Percentiles rank a stretch among this genome's conserved stretches.
Evolutionary conservation across 2,888 invertebrate genomes (phyloP).

Genomic region (Heliconius ismenius): DNA sequence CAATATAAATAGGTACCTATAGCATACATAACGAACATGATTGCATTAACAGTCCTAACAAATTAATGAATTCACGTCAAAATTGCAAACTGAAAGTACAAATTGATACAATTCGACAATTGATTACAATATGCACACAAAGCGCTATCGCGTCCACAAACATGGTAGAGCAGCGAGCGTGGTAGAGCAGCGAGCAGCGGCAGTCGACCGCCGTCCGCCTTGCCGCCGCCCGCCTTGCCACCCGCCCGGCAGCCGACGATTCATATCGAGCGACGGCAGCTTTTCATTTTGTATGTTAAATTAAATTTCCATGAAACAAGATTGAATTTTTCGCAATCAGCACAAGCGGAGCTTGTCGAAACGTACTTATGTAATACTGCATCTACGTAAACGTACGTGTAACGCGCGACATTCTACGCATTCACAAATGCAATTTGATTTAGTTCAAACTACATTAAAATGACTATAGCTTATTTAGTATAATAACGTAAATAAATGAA

Average conservation of each 20-base stretch:
- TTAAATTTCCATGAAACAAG: constrained; percentile 82
- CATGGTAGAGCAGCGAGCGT: constrained; percentile 53
- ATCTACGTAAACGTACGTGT: constrained; percentile 39
- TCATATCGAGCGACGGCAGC: constrained; percentile 77
- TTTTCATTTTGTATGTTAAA: constrained; percentile 82
- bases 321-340: constrained; percentile 82
- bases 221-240: constrained; percentile 27
- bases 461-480: neutral
- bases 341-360: constrained; percentile 61
- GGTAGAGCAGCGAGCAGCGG: constrained; percentile 47
- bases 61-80: constrained; percentile 74
- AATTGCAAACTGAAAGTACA: constrained; percentile 77
- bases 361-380: constrained; percentile 57
- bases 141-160: constrained; percentile 74
- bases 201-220: constrained; percentile 43
- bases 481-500: neutral
- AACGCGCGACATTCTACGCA: constrained; percentile 9
- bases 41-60: constrained; percentile 60
- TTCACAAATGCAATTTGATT: constrained; percentile 12
- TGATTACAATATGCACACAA: constrained; percentile 80
- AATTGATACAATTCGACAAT: constrained; percentile 77
- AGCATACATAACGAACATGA: constrained; percentile 46
- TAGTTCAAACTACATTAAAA: neutral
- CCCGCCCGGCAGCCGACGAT: constrained; percentile 62
- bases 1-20: neutral